Percentiles rank a stretch among this genome's conserved stretches.
Conservation (phyloP, 2,113 vertebrate species). For the Canis aureus region DNA sequence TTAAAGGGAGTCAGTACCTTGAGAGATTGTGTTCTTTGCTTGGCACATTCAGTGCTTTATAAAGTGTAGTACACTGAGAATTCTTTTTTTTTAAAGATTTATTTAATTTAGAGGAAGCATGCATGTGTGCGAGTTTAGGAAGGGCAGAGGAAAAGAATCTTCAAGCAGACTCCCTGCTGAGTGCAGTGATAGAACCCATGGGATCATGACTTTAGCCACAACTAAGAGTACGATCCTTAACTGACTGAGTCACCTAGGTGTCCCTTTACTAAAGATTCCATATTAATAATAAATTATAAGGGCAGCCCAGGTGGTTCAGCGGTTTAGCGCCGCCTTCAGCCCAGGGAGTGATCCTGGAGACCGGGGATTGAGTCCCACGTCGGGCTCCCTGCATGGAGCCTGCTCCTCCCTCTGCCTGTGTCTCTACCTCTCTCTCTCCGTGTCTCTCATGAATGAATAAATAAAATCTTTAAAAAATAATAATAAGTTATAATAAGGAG, state of each 20-base stretch:
- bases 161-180: background rate
- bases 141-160: background rate
- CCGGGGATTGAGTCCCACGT: too few species aligned
- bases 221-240: background rate
- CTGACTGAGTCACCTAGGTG: background rate
- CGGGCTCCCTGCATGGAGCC: too few species aligned
- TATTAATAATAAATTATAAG: background rate
- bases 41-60: slow-evolving; percentile 44
- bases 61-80: slow-evolving; percentile 39
- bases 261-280: background rate
- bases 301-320: too few species aligned
- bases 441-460: too few species aligned
- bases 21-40: slow-evolving; percentile 55
- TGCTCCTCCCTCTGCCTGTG: too few species aligned
- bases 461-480: too few species aligned
- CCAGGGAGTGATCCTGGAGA: too few species aligned
- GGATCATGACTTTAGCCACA: background rate
- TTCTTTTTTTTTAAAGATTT: background rate
- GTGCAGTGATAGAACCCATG: background rate
- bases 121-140: background rate
- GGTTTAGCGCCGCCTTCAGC: too few species aligned
- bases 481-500: background rate
- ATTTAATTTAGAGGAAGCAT: background rate
- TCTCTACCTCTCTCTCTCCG: too few species aligned
- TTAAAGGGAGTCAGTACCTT: slow-evolving; percentile 51